These are phyloP conservation scores for Misgurnus mizolepis DNA, from an alignment of 2,113 vertebrate genomes.

Conservation along the genomic window DNA sequence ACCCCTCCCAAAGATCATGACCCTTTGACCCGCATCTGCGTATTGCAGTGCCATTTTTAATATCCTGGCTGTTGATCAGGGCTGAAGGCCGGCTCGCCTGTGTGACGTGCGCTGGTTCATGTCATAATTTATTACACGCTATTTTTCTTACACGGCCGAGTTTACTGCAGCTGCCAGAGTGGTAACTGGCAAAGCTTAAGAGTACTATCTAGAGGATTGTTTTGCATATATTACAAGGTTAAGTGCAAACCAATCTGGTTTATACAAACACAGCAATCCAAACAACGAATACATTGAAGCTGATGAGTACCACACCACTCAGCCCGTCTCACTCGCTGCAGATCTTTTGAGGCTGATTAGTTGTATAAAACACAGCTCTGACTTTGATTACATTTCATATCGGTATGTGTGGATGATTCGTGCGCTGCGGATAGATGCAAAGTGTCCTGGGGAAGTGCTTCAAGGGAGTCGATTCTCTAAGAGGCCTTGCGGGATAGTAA, in stretches of 20 bases:
- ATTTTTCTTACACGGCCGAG: constrained; percentile 64
- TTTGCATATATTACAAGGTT: constrained; percentile 81
- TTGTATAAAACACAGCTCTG: constrained; percentile 75
- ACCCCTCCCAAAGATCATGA: constrained; percentile 50
- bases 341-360: constrained; percentile 75
- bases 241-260: constrained; percentile 83
- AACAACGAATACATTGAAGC: constrained; percentile 73
- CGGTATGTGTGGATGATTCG: constrained; percentile 64
- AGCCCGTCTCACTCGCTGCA: constrained; percentile 40
- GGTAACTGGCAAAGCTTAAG: constrained; percentile 68
- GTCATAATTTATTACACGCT: constrained; percentile 74
- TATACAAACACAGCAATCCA: constrained; percentile 80
- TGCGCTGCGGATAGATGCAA: constrained; percentile 61
- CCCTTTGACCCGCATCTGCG: constrained; percentile 59
- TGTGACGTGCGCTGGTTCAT: constrained; percentile 56
- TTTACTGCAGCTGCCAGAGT: constrained; percentile 74
- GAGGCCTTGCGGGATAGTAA: constrained; percentile 49
- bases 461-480: constrained; percentile 51
- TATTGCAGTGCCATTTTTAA: constrained; percentile 62
- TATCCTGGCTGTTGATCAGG: constrained; percentile 57
- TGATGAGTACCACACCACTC: constrained; percentile 75
- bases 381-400: constrained; percentile 77
- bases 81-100: constrained; percentile 47
- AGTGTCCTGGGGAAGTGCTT: constrained; percentile 42
- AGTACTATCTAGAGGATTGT: constrained; percentile 76